Conservation (phyloP, 1,140 invertebrate genomes). For the Trigoniulus corallinus region DNA sequence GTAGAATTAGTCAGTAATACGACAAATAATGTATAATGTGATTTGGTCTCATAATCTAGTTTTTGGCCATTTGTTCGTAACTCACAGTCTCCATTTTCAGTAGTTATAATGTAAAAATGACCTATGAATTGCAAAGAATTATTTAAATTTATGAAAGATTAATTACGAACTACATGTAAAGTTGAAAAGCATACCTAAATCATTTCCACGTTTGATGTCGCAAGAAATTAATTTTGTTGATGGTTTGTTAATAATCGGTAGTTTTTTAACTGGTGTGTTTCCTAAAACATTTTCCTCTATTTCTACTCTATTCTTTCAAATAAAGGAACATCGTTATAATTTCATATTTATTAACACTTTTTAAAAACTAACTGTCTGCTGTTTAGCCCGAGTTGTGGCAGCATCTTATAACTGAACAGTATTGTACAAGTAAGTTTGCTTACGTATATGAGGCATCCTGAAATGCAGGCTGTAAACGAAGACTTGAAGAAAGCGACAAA, state of each 20-base stretch:
- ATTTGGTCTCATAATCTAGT: slow-evolving; percentile 4
- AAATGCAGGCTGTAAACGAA: too few relatives aligned
- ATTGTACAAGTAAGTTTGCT: too few relatives aligned
- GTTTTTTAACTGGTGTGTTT: slow-evolving; percentile 2
- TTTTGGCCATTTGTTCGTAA: slow-evolving; percentile 3
- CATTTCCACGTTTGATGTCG: slow-evolving; percentile 4
- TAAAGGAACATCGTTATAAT: too few relatives aligned
- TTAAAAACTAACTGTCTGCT: too few relatives aligned
- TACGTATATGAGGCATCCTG: too few relatives aligned
- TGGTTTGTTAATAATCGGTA: slow-evolving; percentile 2
- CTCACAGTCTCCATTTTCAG: slow-evolving; percentile 2
- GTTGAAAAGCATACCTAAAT: slow-evolving; percentile 3
- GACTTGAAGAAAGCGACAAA: too few relatives aligned
- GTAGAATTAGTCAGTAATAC: background rate
- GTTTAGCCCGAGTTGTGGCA: too few relatives aligned
- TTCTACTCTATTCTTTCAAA: slow-evolving; percentile 7
- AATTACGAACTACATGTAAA: too few relatives aligned
- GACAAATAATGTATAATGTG: background rate
- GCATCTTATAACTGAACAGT: too few relatives aligned
- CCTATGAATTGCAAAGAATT: background rate
- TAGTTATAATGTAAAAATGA: background rate
- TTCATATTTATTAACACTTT: too few relatives aligned
- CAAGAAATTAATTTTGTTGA: background rate
- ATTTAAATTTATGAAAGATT: too few relatives aligned
- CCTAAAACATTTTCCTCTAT: slow-evolving; percentile 4